Evolutionary conservation across 2,113 vertebrate genomes (phyloP).

Genomic region (Megatriorchis doriae): DNA sequence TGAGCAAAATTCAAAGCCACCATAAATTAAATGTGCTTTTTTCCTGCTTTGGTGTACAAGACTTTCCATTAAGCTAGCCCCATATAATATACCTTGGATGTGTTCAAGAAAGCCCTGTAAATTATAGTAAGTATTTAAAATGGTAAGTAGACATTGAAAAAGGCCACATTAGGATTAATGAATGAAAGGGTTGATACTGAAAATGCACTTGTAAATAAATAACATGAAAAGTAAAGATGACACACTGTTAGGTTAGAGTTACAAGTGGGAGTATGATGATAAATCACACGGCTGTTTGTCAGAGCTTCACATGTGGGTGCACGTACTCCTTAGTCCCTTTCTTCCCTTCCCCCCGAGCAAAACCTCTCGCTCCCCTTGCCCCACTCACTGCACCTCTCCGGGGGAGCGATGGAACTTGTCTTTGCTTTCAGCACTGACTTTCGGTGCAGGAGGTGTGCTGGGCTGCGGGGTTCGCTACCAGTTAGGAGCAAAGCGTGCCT

Average conservation of each 20-base stretch:
- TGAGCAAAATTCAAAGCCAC: slow-evolving; percentile 76
- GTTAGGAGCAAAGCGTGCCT: not conserved
- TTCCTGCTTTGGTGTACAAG: slow-evolving; percentile 74
- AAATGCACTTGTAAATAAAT: slow-evolving; percentile 83
- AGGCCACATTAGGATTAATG: slow-evolving; percentile 85
- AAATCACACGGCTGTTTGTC: slow-evolving; percentile 62
- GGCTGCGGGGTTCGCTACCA: not conserved
- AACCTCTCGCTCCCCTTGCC: not conserved
- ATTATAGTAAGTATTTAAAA: slow-evolving; percentile 84
- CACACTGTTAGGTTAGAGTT: slow-evolving; percentile 76
- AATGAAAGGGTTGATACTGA: slow-evolving; percentile 78
- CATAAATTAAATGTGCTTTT: slow-evolving; percentile 77
- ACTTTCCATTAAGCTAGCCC: slow-evolving; percentile 82
- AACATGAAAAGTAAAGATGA: slow-evolving; percentile 76
- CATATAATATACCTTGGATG: slow-evolving; percentile 83
- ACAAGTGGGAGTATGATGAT: slow-evolving; percentile 67
- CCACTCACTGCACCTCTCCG: accelerated
- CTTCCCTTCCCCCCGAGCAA: not conserved
- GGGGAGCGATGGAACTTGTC: not conserved
- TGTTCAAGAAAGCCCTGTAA: slow-evolving; percentile 80
- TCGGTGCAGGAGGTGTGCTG: not conserved
- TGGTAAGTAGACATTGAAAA: slow-evolving; percentile 81
- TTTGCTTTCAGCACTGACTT: not conserved
- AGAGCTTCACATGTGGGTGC: slow-evolving; percentile 27
- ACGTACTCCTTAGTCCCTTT: not conserved